Conservation (phyloP, 2,113 vertebrate species). For the Carlito syrichta region DNA sequence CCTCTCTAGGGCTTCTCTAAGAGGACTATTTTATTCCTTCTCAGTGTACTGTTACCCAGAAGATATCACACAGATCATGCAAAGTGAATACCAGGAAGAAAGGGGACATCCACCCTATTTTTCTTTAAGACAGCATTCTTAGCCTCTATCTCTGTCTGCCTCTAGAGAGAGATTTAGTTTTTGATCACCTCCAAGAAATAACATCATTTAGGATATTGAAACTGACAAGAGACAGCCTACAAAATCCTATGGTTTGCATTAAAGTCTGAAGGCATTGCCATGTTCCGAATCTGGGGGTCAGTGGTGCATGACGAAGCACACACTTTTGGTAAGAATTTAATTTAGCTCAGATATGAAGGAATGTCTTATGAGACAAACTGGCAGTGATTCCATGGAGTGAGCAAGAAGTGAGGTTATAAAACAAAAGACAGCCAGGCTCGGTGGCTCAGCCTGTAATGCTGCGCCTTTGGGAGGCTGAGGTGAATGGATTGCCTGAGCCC, state of each 20-base stretch:
- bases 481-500: too few species aligned
- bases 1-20: not conserved
- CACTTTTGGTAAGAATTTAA: constrained; percentile 15
- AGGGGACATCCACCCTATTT: not conserved
- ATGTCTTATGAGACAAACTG: constrained; percentile 45
- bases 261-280: not conserved
- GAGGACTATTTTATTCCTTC: not conserved
- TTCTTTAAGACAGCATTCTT: constrained; percentile 13
- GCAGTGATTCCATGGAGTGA: not conserved
- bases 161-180: constrained; percentile 48
- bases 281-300: not conserved
- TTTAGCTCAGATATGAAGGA: constrained; percentile 24
- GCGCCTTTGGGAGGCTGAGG: too few species aligned
- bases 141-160: not conserved
- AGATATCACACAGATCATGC: not conserved
- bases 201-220: constrained; percentile 47
- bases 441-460: too few species aligned
- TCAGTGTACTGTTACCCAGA: not conserved
- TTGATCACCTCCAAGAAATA: constrained; percentile 58
- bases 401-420: too few species aligned
- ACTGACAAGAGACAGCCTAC: constrained; percentile 12
- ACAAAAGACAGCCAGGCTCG: too few species aligned
- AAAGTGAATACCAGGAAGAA: not conserved
- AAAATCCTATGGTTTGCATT: constrained; percentile 8
- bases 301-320: constrained; percentile 12